phyloP scores from a whole-genome alignment of 2,113 vertebrate species.

The Patagioenas fasciata region DNA sequence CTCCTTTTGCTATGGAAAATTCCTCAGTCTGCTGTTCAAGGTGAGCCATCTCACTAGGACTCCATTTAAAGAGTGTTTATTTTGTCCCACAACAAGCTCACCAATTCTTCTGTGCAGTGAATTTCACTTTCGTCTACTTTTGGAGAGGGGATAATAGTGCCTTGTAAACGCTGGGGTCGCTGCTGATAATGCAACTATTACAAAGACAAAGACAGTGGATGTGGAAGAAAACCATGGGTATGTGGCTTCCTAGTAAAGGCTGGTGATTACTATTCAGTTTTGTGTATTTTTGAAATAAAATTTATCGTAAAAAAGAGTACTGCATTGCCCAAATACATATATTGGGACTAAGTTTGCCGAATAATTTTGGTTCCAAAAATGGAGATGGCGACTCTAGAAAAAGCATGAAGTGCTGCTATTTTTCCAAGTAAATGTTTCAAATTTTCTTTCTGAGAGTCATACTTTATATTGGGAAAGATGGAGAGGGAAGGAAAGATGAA shows the following conservation, averaged over 20 bases:
- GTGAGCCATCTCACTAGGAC: neutral
- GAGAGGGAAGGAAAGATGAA: neutral
- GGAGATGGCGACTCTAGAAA: neutral
- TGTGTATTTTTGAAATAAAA: neutral
- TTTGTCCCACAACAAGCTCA: neutral
- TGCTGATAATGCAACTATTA: neutral
- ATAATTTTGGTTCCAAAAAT: neutral
- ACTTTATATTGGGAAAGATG: neutral
- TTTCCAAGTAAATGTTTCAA: neutral
- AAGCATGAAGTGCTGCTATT: neutral
- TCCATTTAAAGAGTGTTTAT: neutral
- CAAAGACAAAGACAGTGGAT: neutral
- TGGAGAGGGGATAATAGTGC: neutral
- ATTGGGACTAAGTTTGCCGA: neutral
- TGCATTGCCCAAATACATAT: neutral
- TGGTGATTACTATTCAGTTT: neutral
- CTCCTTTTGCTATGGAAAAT: neutral
- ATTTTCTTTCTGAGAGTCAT: neutral
- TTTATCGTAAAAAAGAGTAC: neutral
- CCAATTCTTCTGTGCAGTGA: neutral
- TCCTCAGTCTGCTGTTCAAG: neutral
- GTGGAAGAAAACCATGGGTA: neutral
- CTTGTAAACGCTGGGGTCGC: neutral
- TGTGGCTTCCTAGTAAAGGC: neutral
- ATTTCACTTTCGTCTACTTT: constrained; percentile 6